Base-by-base conservation (phyloP, 2,888 invertebrate species). In the Reticulitermes lucifugus region DNA sequence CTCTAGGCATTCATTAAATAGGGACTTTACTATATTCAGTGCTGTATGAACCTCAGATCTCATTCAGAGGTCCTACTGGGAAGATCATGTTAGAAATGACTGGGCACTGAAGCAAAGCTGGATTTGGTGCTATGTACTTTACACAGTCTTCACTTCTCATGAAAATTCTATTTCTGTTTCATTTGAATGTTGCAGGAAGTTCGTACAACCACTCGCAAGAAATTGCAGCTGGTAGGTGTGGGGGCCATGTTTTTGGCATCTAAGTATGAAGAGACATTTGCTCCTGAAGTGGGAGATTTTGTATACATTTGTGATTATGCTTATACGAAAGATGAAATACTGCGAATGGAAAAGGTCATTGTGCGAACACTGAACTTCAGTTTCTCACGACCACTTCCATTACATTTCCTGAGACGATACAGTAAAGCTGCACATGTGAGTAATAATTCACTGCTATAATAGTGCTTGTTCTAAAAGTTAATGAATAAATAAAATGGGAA, bases 191-290 rank as follows among this genome's bases (percentile, higher is more conserved):
- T 91, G 80, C 89, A 96, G 95, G 91, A 90, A 5, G 93, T 93
- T 59, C 92, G 92, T 79, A 92, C 93, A 29, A 93, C 96, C 55
- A 92, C 93, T 83, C 93, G 94, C 87, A 94, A 94, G 87, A 93
- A 94, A 88, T 92, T 98, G 86, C 98, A 99, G 90, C 92, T 98
- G 87, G 96, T 98, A 21, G 98, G 98, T 6, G 95, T 97, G 0
- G 95, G 98, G 0, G 95, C 98, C 0, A 94, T 99, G 93, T 95
- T 97, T 89, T 94, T 98, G 84, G 98, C 99, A 0, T 94, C 96
- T 89, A 99, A 99, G 91, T 98, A 97, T 89, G 99, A 99, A 91
- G 99, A 99, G 92, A 95, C 98, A 89, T 97, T 95, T 89, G 94
- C 96, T 1, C 98, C 98, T 0, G 96, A 96, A 77, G 93, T 98